Percentiles rank a stretch among this genome's conserved stretches.
Conservation (phyloP, 1,140 invertebrate species). For the Rhagoletis zephyria region DNA sequence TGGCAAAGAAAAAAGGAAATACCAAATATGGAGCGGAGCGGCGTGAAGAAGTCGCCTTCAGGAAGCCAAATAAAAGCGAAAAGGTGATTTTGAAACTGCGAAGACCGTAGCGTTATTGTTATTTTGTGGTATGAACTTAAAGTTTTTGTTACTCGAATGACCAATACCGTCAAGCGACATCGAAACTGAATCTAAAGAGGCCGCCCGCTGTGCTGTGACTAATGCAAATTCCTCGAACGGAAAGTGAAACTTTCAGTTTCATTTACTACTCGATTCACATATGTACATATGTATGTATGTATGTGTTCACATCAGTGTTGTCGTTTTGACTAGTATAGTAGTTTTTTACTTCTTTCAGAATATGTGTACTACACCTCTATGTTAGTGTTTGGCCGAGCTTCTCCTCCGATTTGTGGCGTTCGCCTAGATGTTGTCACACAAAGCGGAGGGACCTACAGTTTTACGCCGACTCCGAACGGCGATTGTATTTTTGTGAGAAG, state of each 20-base stretch:
- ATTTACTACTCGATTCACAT: neutral
- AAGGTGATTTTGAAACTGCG: neutral
- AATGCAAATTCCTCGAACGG: constrained; percentile 47
- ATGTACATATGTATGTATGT: neutral
- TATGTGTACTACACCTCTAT: no score
- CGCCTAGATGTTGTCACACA: no score
- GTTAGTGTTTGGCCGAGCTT: no score
- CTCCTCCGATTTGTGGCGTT: no score
- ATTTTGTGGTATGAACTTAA: neutral
- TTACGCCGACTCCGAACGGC: no score
- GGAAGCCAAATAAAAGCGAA: constrained; percentile 51
- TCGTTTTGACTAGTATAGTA: no score
- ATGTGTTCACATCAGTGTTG: neutral
- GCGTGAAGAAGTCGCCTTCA: neutral
- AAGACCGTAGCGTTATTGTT: neutral
- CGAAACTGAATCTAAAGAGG: constrained; percentile 6
- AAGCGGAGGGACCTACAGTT: no score
- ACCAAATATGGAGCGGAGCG: neutral
- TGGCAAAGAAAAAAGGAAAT: neutral
- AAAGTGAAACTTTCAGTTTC: constrained; percentile 48
- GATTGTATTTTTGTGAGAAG: no score
- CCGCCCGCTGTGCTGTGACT: constrained; percentile 45
- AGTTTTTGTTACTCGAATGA: neutral
- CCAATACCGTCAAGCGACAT: constrained; percentile 27
- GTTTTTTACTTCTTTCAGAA: no score